Conservation (phyloP, 1,140 invertebrate species). For the Tetragnatha versicolor region DNA sequence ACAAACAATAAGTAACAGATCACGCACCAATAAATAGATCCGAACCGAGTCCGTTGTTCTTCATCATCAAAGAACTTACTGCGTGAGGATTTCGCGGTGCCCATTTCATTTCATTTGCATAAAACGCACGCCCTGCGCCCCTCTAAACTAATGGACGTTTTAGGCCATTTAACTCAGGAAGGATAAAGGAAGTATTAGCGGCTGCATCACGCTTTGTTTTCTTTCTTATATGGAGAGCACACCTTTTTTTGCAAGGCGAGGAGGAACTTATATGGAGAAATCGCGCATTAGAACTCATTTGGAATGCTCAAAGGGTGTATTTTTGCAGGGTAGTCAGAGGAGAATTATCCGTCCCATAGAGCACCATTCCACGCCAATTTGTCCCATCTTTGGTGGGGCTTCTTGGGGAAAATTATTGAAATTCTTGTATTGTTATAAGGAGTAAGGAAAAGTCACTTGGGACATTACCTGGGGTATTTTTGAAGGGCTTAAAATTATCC, state of each 20-base stretch:
- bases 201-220: neutral
- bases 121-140: constrained; percentile 22
- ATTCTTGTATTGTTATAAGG: no score
- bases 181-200: constrained; percentile 31
- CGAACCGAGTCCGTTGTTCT: neutral
- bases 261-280: neutral
- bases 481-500: no score
- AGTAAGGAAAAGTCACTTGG: no score
- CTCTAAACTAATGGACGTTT: constrained; percentile 31
- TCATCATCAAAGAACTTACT: neutral
- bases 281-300: constrained; percentile 26
- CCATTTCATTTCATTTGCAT: constrained; percentile 36
- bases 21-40: neutral
- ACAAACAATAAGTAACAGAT: no score
- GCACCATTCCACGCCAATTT: neutral
- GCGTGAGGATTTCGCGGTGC: constrained; percentile 26
- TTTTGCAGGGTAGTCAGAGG: neutral
- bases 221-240: neutral
- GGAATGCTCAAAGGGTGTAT: constrained; percentile 6
- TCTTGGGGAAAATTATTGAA: no score
- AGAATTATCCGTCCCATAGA: constrained; percentile 11
- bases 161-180: constrained; percentile 38
- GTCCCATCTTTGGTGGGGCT: neutral
- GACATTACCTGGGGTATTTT: no score
- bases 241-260: neutral